Evolutionary conservation across 2,888 invertebrate species (phyloP), one percentile per base, ranked within the genome.

Genomic region (Caenorhabditis japonica): DNA sequence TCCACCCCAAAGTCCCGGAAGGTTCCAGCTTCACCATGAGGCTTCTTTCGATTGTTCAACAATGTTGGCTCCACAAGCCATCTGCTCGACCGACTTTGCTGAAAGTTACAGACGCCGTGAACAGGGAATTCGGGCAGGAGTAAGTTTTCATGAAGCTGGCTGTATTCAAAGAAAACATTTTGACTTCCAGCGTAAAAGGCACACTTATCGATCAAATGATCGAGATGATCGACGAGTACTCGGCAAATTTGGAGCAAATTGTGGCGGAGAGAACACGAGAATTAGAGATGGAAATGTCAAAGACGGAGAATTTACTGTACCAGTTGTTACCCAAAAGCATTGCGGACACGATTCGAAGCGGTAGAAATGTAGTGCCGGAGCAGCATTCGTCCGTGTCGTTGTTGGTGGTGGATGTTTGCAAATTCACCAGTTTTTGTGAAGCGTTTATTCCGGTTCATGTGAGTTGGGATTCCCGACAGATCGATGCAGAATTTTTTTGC

Each of bases 121-220:
- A 72, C 8, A 60, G 81, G 30, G 81, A 81, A 47, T 81, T 76
- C 33, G 81, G 79, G 15, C 68, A 76, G 34, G 77, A 76, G 81
- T 81, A 13, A 34, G 74, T 25, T 8, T 4, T 46, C 1, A 5
- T 12, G n/a, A 3, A 49, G 27, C 15, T 52, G 12, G 43, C 27
- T 3, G 23, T 17, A 12, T 21, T 3, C 23, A 19, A 21, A 15
- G 23, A 7, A 10, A 34, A 33, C 23, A 34, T 41, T 25, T n/a
- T 33, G 33, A 1, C n/a, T 68, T 76, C 27, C 46, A 79, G 79
- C 41, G 76, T 64, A 0, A 78, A 79, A 74, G 79, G 79, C 38
- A 77, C 79, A 2, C 62, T 81, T 2, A 79, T 81, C 23, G 81
- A 81, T 56, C 79, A 79, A 46, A 79, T 81, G 81, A 81, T 81